phyloP scores from a whole-genome alignment of 2,113 vertebrate species.

The Kryptolebias marmoratus region DNA sequence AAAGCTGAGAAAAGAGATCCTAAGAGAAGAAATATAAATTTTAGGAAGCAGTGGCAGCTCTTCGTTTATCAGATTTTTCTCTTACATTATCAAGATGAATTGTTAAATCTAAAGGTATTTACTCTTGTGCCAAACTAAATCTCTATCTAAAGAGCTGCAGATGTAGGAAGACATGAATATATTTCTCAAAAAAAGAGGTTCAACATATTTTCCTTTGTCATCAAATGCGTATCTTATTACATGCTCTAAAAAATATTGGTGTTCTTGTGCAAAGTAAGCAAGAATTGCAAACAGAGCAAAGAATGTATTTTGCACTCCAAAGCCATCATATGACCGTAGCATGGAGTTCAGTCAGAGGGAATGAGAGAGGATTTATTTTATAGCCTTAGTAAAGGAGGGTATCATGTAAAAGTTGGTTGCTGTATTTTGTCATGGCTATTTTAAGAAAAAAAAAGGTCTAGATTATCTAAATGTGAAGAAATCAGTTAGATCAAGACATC shows the following conservation, averaged over 20 bases:
- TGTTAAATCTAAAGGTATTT: slow-evolving; percentile 44
- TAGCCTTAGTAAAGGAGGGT: too few species aligned
- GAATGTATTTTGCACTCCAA: too few species aligned
- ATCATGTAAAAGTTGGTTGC: not conserved
- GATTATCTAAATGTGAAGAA: slow-evolving; percentile 12
- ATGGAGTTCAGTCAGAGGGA: too few species aligned
- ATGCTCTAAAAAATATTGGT: too few species aligned
- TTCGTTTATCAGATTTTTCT: slow-evolving; percentile 55
- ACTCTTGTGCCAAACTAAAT: not conserved
- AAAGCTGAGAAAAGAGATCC: slow-evolving; percentile 28
- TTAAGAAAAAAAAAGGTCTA: slow-evolving; percentile 18
- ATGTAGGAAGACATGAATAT: slow-evolving; percentile 19
- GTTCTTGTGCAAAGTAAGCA: too few species aligned
- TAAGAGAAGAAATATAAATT: slow-evolving; percentile 52
- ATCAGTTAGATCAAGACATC: not conserved
- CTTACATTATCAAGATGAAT: slow-evolving; percentile 59
- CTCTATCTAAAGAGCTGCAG: slow-evolving; percentile 22
- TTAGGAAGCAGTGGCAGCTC: slow-evolving; percentile 39
- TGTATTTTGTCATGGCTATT: slow-evolving; percentile 12
- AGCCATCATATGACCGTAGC: too few species aligned
- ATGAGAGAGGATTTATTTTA: too few species aligned
- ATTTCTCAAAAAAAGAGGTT: too few species aligned
- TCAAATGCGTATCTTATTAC: not conserved
- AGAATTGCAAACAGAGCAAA: too few species aligned
- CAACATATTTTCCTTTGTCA: too few species aligned